Evolutionary conservation across 2,113 vertebrate species (phyloP).

Genomic region (Periophthalmodon schlosseri): DNA sequence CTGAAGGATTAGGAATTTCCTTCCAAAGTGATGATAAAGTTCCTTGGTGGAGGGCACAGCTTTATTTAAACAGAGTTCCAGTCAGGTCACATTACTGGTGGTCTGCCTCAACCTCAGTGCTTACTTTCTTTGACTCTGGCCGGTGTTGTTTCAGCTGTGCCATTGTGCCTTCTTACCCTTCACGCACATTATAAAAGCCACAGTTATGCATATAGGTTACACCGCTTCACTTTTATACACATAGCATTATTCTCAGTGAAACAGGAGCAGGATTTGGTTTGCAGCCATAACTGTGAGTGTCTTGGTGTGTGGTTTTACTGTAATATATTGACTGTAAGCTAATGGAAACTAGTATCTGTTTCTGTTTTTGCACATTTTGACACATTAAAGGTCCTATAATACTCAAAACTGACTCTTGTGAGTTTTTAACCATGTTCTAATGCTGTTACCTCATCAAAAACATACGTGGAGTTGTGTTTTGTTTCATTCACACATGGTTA

Average conservation of each 20-base stretch:
- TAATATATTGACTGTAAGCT: background rate
- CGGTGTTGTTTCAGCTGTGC: slow-evolving; percentile 9
- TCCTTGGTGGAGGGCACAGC: background rate
- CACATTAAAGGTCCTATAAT: too few relatives aligned
- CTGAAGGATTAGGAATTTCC: slow-evolving; percentile 6
- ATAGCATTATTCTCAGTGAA: slow-evolving; percentile 21
- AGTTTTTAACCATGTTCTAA: too few relatives aligned
- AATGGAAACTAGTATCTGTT: background rate
- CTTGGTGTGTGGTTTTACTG: slow-evolving; percentile 23
- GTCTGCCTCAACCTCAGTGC: background rate
- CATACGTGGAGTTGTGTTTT: too few relatives aligned
- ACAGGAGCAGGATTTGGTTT: slow-evolving; percentile 36
- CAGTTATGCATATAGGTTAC: background rate
- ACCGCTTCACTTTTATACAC: background rate
- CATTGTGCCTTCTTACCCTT: slow-evolving; percentile 2
- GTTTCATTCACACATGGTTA: too few relatives aligned
- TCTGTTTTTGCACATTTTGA: background rate
- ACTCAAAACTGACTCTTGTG: too few relatives aligned
- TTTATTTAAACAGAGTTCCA: background rate
- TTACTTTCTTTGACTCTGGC: background rate
- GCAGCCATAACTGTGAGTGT: slow-evolving; percentile 15
- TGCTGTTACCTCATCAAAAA: too few relatives aligned
- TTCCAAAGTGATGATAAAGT: background rate
- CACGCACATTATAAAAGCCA: slow-evolving; percentile 2
- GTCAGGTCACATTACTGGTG: background rate